phyloP scores from a whole-genome alignment of 2,888 invertebrate species.

The Caenorhabditis sp. region DNA sequence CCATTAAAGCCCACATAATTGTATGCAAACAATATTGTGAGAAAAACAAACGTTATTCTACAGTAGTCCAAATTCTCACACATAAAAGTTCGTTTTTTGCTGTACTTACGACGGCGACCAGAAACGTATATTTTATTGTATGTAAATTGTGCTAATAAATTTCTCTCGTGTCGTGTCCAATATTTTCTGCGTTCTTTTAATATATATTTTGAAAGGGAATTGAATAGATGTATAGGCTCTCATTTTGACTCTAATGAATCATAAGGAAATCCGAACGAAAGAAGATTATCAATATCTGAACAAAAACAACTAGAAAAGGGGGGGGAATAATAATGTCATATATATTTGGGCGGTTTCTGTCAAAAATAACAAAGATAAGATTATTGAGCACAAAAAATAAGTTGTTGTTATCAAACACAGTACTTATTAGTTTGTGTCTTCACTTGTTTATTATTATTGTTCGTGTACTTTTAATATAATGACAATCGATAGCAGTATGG shows the following conservation, averaged over 20 bases:
- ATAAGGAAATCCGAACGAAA: neutral
- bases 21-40: neutral
- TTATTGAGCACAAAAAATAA: neutral
- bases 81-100: neutral
- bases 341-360: neutral
- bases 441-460: neutral
- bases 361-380: neutral
- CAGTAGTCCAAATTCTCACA: neutral
- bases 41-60: neutral
- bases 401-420: neutral
- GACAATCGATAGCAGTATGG: neutral
- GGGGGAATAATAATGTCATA: neutral
- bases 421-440: neutral
- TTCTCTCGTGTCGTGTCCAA: neutral
- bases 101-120: neutral
- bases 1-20: neutral
- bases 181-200: neutral
- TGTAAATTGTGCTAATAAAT: neutral
- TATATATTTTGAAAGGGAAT: neutral
- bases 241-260: neutral
- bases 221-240: neutral
- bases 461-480: neutral
- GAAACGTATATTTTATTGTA: neutral
- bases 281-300: neutral
- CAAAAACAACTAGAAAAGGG: neutral